Conservation (phyloP, 2,113 vertebrate genomes). For the Falcunculus frontatus region DNA sequence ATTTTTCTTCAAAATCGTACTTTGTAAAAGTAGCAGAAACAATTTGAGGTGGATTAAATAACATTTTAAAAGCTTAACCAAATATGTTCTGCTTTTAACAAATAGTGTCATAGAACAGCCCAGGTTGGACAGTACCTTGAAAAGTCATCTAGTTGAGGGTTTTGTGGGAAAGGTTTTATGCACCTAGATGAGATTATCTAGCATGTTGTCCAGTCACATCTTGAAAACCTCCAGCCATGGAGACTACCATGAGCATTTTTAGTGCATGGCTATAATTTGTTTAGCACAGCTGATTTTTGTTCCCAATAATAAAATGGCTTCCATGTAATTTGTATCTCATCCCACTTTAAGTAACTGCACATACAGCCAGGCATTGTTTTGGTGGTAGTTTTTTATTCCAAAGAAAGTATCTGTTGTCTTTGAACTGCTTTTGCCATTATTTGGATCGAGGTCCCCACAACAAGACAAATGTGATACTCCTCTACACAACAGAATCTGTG, state of each 20-base stretch:
- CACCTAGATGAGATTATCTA: background rate
- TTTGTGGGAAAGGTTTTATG: background rate
- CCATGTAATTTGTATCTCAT: background rate
- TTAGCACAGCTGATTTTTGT: background rate
- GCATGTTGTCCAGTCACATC: background rate
- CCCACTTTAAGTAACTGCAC: background rate
- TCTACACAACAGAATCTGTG: background rate
- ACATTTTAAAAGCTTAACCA: background rate
- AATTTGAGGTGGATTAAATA: background rate
- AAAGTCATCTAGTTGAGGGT: background rate
- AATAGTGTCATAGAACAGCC: background rate
- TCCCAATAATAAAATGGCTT: background rate
- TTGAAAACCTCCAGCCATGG: background rate
- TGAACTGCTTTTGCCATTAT: background rate
- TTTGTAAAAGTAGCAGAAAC: background rate
- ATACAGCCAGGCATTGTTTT: background rate
- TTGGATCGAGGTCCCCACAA: background rate
- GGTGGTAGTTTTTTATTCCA: background rate
- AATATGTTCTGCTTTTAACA: background rate
- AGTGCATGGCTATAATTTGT: background rate
- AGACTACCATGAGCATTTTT: background rate
- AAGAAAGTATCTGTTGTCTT: background rate
- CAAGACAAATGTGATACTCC: background rate
- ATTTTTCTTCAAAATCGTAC: background rate
- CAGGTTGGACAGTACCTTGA: background rate